A percentile compares a stretch with the other conserved stretches of the same genome.
Conservation (phyloP, 2,888 invertebrate species). For the Caenorhabditis macrosperma region DNA sequence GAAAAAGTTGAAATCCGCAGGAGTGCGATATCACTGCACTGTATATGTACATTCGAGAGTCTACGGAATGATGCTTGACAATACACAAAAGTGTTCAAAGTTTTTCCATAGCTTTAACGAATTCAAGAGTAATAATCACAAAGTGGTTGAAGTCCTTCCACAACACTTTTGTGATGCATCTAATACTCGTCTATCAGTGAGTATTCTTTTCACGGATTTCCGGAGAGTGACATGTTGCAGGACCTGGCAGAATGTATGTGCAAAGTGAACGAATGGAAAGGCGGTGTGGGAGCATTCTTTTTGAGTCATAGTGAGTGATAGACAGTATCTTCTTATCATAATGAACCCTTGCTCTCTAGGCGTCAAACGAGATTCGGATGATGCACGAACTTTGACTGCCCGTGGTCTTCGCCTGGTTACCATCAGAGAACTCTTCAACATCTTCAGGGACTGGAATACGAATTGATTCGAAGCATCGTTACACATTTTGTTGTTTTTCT, state of each 20-base stretch:
- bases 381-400: too few relatives aligned
- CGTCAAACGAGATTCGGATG: too few relatives aligned
- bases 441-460: too few relatives aligned
- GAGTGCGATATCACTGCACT: not conserved
- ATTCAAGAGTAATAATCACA: not conserved
- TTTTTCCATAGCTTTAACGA: not conserved
- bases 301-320: conserved; percentile 11
- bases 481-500: too few relatives aligned
- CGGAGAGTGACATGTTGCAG: too few relatives aligned
- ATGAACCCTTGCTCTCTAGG: too few relatives aligned
- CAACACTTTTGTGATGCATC: conserved; percentile 2
- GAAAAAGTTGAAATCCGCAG: not conserved
- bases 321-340: not conserved
- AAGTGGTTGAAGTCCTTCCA: not conserved
- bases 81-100: not conserved
- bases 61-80: not conserved
- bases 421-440: too few relatives aligned
- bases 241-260: not conserved
- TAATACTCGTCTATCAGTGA: not conserved
- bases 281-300: not conserved
- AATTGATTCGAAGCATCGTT: too few relatives aligned
- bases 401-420: too few relatives aligned
- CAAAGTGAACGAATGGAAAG: not conserved
- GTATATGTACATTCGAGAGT: not conserved
- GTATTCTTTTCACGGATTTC: not conserved